Base-by-base conservation (phyloP, 1,140 invertebrate genomes). In the Zeugodacus cucurbitae region DNA sequence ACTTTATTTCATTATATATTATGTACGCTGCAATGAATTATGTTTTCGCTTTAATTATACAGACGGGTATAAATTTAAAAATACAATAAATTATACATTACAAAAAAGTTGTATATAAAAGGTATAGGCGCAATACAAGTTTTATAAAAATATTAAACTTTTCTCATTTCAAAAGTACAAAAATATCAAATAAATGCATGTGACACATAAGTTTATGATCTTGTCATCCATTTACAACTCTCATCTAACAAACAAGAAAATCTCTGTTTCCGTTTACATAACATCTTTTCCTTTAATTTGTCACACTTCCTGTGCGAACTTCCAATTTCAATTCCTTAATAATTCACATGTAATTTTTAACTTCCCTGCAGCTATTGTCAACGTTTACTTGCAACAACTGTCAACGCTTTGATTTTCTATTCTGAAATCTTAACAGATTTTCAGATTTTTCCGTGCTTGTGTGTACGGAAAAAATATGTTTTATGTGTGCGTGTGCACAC, bases 321-420 rank as follows among this genome's bases (percentile, higher is more conserved):
- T 78, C 34, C 67, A 32, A 67, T 67, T 14, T 17, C n/a, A 44
- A 78, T 78, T 48, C 74, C n/a, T 78, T 22, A 78, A 78, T 78
- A 78, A 78, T 78, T 78, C n/a, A 78, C 6, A 8, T 48, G 74
- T 32, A 78, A 78, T 78, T 48, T 78, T 48, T 78, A 37, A 78
- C 74, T 78, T 78, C 41, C 41, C 74, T 78, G 74, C 74, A 78
- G 74, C 74, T 78, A 78, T 78, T 78, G 74, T 78, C 74, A 78
- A 11, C 74, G 10, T 26, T 78, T 78, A 3, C 41, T 44, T 48
- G 74, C 41, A 22, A 37, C 74, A 44, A 78, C 17, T 78, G 37
- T 78, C 74, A 78, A 48, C 37, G 41, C 37, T 78, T 78, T 78
- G 74, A 78, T 78, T 78, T 78, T 48, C 41, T 78, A 10, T 44